Conservation (phyloP, 1,140 invertebrate species). For the Leucophenga varia region DNA sequence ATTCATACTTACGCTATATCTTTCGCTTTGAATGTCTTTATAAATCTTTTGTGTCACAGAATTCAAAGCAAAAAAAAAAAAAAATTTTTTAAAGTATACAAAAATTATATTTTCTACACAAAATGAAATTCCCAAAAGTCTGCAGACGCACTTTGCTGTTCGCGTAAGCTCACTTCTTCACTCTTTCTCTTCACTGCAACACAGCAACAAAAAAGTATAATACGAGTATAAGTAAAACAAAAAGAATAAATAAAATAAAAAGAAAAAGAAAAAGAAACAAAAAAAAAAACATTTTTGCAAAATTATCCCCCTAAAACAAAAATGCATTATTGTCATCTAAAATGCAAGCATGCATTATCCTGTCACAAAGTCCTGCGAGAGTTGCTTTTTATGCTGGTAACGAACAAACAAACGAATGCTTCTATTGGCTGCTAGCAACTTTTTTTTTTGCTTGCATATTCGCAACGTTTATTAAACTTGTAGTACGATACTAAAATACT, state of each 20-base stretch:
- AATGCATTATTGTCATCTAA: constrained; percentile 56
- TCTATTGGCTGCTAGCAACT: constrained; percentile 11
- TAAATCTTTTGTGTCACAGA: constrained; percentile 32
- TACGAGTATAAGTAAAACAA: no score
- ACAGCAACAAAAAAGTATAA: background rate
- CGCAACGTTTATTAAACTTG: constrained; percentile 43
- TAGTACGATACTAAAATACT: no score
- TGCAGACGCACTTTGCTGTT: constrained; percentile 2
- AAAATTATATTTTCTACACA: background rate
- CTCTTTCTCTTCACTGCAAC: background rate
- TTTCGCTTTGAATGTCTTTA: background rate
- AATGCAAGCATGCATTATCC: constrained; percentile 56
- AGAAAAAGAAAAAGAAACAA: constrained; percentile 7
- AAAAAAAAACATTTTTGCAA: constrained; percentile 46
- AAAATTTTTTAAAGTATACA: constrained; percentile 10
- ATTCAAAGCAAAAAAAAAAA: constrained; percentile 11
- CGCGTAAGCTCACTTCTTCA: background rate
- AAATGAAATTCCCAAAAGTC: constrained; percentile 44
- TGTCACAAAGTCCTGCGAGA: constrained; percentile 56
- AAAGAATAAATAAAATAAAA: constrained; percentile 11
- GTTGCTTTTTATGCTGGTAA: constrained; percentile 39
- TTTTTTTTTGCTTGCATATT: constrained; percentile 11
- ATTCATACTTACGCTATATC: no score
- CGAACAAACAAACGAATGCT: constrained; percentile 11
- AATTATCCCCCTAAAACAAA: constrained; percentile 55